Base-by-base conservation (phyloP, 2,888 invertebrate species). In the Blomia tropicalis region DNA sequence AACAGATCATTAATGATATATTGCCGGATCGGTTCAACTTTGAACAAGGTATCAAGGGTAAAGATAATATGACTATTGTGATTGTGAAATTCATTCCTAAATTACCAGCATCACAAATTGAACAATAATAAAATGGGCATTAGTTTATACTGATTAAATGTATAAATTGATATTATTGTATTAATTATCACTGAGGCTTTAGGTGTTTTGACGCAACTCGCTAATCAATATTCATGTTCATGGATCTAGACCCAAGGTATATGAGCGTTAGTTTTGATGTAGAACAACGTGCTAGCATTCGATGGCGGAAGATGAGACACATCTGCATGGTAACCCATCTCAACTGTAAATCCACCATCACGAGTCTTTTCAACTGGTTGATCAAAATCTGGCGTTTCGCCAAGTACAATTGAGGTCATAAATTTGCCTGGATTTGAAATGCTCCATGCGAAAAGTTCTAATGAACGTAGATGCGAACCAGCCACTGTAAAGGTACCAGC, bases 261-360 rank as follows among this genome's bases (percentile, higher is more conserved):
- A 22, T 11, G 4, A 14, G 27, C 41, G 36, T 62, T 62, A 4
- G 62, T 62, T 17, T 58, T 43, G 11, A 62, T 2, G 36, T 62
- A 62, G 47, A 51, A 62, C 5, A 56, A 51, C 19, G 58, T 58
- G 14, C 56, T 58, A 2, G 43, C 36, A 36, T 62, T 3, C 2
- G 29, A 2, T 23, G 56, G 56, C 29, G 56, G 56, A 14, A 56
- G 17, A 31, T 56, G 19, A 43, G 41, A 41, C 7, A 19, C 30
- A 47, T 58, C 56, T 27, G 58, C 41, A 36, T 43, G 43, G 43
- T 31, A 62, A 1, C 62, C 62, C 62, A 62, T 62, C 43, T 62
- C 62, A 29, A 41, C 62, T 19, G 2, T 19, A 23, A 58, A 58
- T 25, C 30, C 2, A 17, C 17, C 30, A 27, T 5, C 27, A 17